A percentile compares a stretch with the other conserved stretches of the same genome.
phyloP scores from a whole-genome alignment of 23 tunicate genomes.

The Phallusia fumigata region DNA sequence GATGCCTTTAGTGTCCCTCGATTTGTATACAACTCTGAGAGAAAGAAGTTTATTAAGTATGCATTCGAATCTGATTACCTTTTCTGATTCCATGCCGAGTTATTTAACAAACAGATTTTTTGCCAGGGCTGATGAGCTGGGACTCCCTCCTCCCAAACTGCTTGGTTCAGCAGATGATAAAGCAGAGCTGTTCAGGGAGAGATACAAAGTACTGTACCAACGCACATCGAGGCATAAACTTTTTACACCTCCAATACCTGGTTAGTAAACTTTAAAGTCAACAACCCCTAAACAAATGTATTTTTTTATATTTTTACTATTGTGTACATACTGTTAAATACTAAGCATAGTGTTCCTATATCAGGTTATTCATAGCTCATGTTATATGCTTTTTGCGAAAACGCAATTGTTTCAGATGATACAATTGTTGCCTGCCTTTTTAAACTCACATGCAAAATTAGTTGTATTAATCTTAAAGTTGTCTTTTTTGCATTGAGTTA shows the following conservation, averaged over 20 bases:
- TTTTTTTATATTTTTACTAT: too few relatives aligned
- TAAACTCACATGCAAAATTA: too few relatives aligned
- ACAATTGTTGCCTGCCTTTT: too few relatives aligned
- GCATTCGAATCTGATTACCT: not conserved
- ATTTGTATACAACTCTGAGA: conserved; percentile 63
- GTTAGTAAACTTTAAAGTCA: conserved; percentile 25
- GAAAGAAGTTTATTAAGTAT: conserved; percentile 77
- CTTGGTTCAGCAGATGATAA: conserved; percentile 51
- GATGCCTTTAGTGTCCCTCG: conserved; percentile 89
- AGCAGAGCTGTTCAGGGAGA: conserved; percentile 75
- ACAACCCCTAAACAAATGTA: too few relatives aligned
- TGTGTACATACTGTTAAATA: too few relatives aligned
- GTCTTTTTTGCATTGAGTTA: too few relatives aligned
- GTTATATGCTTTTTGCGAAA: too few relatives aligned
- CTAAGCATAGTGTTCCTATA: too few relatives aligned
- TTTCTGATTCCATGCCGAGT: not conserved
- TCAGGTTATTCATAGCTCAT: too few relatives aligned
- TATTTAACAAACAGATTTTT: not conserved
- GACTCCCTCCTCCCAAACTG: conserved; percentile 22
- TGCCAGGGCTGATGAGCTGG: conserved; percentile 39
- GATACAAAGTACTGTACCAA: conserved; percentile 75
- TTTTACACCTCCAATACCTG: conserved; percentile 74
- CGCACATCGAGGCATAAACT: conserved; percentile 82
- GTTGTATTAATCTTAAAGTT: too few relatives aligned
- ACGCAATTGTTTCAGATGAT: too few relatives aligned